Evolutionary conservation across 2,113 vertebrate genomes (phyloP).

Genomic region (Ophiodon elongatus): DNA sequence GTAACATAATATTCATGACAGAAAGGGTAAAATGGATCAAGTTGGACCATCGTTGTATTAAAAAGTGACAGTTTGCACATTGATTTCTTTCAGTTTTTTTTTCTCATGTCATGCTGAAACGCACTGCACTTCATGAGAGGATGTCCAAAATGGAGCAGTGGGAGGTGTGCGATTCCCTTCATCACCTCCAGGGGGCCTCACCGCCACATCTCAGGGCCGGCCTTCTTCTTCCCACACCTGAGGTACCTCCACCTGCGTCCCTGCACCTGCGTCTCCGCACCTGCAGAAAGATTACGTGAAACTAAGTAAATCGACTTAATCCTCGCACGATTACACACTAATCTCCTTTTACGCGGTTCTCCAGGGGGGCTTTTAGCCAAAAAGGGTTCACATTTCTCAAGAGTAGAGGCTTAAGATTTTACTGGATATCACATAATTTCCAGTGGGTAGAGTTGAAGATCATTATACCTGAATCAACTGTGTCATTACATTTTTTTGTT

Average conservation of each 20-base stretch:
- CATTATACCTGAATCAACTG: background rate
- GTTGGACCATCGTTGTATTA: background rate
- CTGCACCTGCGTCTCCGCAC: constrained; percentile 39
- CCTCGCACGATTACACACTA: constrained; percentile 3
- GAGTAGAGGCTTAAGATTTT: background rate
- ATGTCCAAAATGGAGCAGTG: constrained; percentile 22
- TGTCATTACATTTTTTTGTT: too few species aligned
- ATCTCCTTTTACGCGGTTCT: background rate
- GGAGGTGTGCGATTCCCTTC: background rate
- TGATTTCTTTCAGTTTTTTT: background rate
- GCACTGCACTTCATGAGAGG: background rate
- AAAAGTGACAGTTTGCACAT: background rate
- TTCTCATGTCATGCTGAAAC: background rate
- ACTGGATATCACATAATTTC: background rate
- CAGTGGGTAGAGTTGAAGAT: background rate
- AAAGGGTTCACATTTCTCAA: background rate
- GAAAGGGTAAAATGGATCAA: background rate
- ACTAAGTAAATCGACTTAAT: constrained; percentile 24
- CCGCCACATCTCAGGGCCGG: constrained; percentile 3
- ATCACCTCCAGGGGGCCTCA: constrained; percentile 56
- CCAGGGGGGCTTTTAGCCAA: background rate
- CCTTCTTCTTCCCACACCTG: constrained; percentile 50
- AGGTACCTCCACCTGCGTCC: constrained; percentile 40
- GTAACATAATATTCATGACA: background rate
- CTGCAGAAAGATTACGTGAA: constrained; percentile 35